Percentiles rank a stretch among this genome's conserved stretches.
Conservation (phyloP, 2,888 invertebrate genomes). For the Dasypogon diadema region DNA sequence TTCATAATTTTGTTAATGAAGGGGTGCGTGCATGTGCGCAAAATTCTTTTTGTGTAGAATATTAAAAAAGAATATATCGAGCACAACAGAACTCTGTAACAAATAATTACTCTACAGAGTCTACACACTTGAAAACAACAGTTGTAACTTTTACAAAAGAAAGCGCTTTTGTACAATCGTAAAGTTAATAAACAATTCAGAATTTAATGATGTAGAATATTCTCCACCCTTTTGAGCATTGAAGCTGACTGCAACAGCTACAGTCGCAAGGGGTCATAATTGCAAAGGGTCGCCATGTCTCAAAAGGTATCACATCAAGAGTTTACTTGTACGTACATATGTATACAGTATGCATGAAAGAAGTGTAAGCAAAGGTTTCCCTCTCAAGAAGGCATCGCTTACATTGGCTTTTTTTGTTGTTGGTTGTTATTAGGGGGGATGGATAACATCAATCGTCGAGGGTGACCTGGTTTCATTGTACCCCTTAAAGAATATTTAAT, state of each 20-base stretch:
- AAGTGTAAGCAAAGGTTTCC: background rate
- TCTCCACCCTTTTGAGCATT: background rate
- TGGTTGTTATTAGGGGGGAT: background rate
- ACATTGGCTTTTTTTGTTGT: background rate
- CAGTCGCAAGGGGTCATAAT: background rate
- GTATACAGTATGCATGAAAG: background rate
- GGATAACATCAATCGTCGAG: background rate
- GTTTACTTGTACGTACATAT: background rate
- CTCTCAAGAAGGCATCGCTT: background rate
- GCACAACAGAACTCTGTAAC: no score
- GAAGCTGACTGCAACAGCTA: background rate
- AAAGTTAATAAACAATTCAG: conserved; percentile 5
- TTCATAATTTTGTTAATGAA: no score
- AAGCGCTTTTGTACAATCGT: no score
- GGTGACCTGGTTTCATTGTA: background rate
- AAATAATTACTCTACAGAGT: no score
- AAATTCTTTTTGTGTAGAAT: no score
- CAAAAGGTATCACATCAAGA: background rate
- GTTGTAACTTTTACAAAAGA: no score
- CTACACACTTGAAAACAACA: no score
- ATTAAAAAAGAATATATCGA: no score
- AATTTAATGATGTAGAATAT: background rate
- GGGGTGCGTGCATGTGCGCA: no score
- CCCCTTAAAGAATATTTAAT: no score
- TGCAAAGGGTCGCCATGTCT: background rate